phyloP scores from a whole-genome alignment of 2,888 invertebrate genomes.

The Byasa hedistus region DNA sequence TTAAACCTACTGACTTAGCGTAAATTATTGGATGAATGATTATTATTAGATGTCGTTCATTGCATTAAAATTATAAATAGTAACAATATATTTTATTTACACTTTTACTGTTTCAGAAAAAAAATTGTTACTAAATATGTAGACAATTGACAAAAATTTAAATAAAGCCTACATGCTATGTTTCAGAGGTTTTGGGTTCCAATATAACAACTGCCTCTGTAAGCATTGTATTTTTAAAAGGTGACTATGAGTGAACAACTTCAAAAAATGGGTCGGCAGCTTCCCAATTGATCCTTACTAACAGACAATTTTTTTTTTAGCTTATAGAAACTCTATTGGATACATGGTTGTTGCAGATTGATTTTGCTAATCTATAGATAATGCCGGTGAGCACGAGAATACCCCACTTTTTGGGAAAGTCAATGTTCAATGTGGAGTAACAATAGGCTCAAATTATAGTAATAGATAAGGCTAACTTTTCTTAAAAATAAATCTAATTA shows the following conservation, averaged over 20 bases:
- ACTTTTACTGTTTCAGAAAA: not conserved
- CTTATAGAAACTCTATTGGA: too few relatives aligned
- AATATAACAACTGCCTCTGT: too few relatives aligned
- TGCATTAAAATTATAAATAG: not conserved
- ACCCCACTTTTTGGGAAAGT: not conserved
- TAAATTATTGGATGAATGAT: constrained; percentile 48
- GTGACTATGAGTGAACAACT: too few relatives aligned
- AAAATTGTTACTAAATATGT: not conserved
- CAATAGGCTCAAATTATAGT: not conserved
- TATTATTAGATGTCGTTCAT: not conserved
- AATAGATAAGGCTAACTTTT: not conserved
- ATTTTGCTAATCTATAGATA: too few relatives aligned
- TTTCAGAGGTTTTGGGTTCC: too few relatives aligned
- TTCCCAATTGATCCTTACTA: too few relatives aligned
- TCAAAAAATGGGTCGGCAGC: too few relatives aligned
- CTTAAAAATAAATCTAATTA: constrained; percentile 39
- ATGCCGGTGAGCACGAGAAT: too few relatives aligned
- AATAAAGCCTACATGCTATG: too few relatives aligned
- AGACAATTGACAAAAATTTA: not conserved
- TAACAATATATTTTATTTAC: not conserved
- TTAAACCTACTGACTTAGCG: constrained; percentile 86
- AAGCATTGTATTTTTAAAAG: too few relatives aligned
- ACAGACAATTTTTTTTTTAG: too few relatives aligned
- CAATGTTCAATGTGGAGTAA: not conserved
- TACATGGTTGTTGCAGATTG: too few relatives aligned